Base-by-base conservation (phyloP, 2,888 invertebrate species). In the Latrodectus hesperus region DNA sequence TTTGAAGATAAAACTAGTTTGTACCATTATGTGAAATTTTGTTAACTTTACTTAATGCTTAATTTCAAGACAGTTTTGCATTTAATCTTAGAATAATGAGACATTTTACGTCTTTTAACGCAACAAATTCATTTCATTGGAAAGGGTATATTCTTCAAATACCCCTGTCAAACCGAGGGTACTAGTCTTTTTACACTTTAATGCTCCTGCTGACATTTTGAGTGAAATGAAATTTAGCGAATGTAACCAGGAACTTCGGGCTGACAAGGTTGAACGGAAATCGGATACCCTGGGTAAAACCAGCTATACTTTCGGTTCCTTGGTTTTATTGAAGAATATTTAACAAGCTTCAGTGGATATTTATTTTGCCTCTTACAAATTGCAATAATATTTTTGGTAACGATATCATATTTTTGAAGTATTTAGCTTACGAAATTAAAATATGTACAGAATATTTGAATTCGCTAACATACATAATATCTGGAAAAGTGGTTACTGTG, bases 151-250 rank as follows among this genome's bases (percentile, higher is more conserved):
- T 60, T 60, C 60, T 11, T n/a, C 67, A 68, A 22, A 26, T 22
- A 68, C 67, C 17, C 17, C 67, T 68, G 67, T 68, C 67, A 68
- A 22, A 26, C 17, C 10, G 67, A 68, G 22, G 12, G 26, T 68
- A 68, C 17, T 17, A 22, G 17, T 68, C 67, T 68, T 26, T 68
- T 68, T 26, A 68, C 67, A 68, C 17, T 68, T 26, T 17, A 68
- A 26, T 68, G 67, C 67, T 68, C 26, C 9, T 26, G 67, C 17
- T 68, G 67, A 68, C 67, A 68, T 26, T 68, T 68, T 68, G 26
- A 68, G 67, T 68, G 67, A 12, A 17, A 68, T 17, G 26, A 68
- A 26, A 17, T 22, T 22, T 68, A 22, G 67, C 17, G 67, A 17
- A 17, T 60, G n/a, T 60, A 60, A 60, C 60, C 60, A 60, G 60